Base-by-base conservation (phyloP, 2,888 invertebrate species). In the Philereme vetulata region DNA sequence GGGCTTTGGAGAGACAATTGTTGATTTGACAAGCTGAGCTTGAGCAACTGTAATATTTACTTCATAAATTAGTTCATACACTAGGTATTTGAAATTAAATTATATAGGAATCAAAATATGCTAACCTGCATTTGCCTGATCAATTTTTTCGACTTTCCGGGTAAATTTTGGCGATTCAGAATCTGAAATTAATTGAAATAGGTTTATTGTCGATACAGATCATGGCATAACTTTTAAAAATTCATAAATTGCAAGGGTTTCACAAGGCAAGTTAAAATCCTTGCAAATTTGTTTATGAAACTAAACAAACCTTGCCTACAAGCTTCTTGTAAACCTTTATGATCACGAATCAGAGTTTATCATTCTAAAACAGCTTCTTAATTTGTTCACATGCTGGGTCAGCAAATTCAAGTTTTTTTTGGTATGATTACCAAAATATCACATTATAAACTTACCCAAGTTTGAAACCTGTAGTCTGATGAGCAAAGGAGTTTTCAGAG, bases 401-500 rank as follows among this genome's bases (percentile, higher is more conserved):
- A 38, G 50, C 45, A 49, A 49, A 11, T 49, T 34, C 43, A 21
- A 21, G 1, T 21, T 21, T 21, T 21, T 1, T 1, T 35, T 38
- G 38, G 38, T 38, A 8, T 8, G 38, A 38, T 8, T 38, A 38
- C 38, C 4, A 10, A 35, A 35, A 48, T 6, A 3, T 4, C 9
- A 33, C 4, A 9, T 35, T 11, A 4, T 8, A 11, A 44, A 46
- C 50, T 33, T 51, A 62, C 56, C 51, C 35, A 33, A 56, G 56
- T 66, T 70, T 59, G 60, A 5, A 54, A 54, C 45, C 43, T 55
- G 76, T 4, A 77, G 44, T 68, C 72, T 80, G 34, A 77, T 49
- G 10, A 72, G 62, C 5, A 68, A 55, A 47, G 77, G 77, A 36
- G 55, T 75, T 58, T 75, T 80, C 40, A 65, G 43, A 54, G 70